Conservation (phyloP, 2,113 vertebrate species). For the Engystomops pustulosus region DNA sequence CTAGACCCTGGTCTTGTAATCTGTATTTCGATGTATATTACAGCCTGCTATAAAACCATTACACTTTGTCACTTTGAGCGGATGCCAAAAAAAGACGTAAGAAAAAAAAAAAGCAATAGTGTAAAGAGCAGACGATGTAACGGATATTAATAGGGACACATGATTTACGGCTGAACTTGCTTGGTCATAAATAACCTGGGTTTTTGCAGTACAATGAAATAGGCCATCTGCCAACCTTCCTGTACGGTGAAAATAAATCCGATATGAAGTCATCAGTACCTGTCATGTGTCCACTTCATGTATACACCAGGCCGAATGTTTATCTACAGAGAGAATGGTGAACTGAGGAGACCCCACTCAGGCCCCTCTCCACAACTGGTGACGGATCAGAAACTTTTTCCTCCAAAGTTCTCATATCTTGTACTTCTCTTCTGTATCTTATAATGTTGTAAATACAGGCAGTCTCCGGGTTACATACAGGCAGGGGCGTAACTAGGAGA, state of each 20-base stretch:
- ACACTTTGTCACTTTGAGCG: background rate
- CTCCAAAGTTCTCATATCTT: too few species aligned
- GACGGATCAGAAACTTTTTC: background rate
- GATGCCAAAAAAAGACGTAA: background rate
- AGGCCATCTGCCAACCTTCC: background rate
- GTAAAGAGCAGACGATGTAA: constrained; percentile 7
- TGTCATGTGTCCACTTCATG: background rate
- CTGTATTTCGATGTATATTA: background rate
- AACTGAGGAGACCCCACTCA: background rate
- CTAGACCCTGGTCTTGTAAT: background rate
- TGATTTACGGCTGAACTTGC: constrained; percentile 25
- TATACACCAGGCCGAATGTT: background rate
- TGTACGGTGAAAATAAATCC: constrained; percentile 12
- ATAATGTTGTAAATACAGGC: too few species aligned
- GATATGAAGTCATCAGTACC: constrained; percentile 15
- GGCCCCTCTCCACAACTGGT: background rate
- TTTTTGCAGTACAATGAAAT: constrained; percentile 6
- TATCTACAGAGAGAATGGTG: background rate
- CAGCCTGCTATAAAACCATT: background rate
- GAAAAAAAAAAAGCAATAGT: background rate
- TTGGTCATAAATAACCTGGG: constrained; percentile 29
- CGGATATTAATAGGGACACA: background rate
- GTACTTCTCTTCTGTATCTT: too few species aligned
- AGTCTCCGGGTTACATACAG: too few species aligned
- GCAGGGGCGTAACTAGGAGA: too few species aligned